Evolutionary conservation across 2,888 invertebrate genomes (phyloP).

Genomic region (Pachycephus smyrnensis): DNA sequence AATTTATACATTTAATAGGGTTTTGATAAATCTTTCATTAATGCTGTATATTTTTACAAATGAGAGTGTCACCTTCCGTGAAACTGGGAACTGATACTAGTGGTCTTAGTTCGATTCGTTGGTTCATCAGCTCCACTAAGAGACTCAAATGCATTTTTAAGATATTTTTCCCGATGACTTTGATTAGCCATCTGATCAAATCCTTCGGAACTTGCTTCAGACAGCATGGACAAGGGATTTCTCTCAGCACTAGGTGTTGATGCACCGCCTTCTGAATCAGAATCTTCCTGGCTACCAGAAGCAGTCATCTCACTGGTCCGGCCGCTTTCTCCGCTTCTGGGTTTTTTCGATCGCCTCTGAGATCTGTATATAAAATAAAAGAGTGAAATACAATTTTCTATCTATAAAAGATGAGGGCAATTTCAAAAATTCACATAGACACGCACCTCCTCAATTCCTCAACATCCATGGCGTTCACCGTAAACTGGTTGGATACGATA

Average conservation of each 20-base stretch:
- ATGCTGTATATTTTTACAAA: background rate
- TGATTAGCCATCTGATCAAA: conserved; percentile 70
- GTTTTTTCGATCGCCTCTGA: conserved; percentile 58
- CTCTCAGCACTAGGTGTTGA: conserved; percentile 88
- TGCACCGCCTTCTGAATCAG: conserved; percentile 72
- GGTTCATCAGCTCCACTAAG: conserved; percentile 75
- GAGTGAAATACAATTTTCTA: background rate
- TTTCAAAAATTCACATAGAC: background rate
- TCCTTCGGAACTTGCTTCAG: conserved; percentile 79
- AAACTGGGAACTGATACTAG: conserved; percentile 67
- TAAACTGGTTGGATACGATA: conserved; percentile 78
- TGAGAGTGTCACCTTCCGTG: conserved; percentile 56
- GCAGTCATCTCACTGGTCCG: conserved; percentile 61
- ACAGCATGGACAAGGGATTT: conserved; percentile 77
- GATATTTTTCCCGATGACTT: conserved; percentile 71
- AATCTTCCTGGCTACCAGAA: conserved; percentile 77
- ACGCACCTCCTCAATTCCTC: conserved; percentile 80
- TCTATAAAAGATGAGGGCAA: conserved; percentile 30
- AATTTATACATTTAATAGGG: background rate
- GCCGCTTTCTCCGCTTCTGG: conserved; percentile 52
- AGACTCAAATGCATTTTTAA: conserved; percentile 79
- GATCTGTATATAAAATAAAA: conserved; percentile 40
- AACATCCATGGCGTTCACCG: conserved; percentile 89
- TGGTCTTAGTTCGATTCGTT: conserved; percentile 52
- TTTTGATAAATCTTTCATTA: background rate